Base-by-base conservation (phyloP, 2,797 vertebrate genomes). In the Rhinichthys osculus region DNA sequence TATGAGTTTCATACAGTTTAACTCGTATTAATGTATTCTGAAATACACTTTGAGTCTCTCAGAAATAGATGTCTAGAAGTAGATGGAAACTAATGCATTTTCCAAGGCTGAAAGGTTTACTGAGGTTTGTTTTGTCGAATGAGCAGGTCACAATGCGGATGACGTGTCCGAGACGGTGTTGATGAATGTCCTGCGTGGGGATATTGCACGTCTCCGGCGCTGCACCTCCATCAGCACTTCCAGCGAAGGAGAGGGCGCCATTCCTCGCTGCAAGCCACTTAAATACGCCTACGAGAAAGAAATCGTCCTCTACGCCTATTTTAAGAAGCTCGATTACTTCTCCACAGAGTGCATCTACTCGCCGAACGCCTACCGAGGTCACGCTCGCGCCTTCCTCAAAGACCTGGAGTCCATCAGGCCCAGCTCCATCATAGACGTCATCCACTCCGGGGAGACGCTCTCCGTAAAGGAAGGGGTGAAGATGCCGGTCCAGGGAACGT, bases 251-350 rank as follows among this genome's bases (percentile, higher is more conserved):
- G 95, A 96, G 0, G 96, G 95, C 0, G 94, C 96, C 0, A 95
- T 98, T 23, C 96, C 97, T 0, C 96, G 97, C 17, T 97, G 97
- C 93, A 97, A 97, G 85, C 97, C 97, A 0, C 93, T 98, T 79
- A 96, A 97, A 87, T 96, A 98, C 2, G 95, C 97, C 2, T 98
- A 97, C 2, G 97, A 98, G 92, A 98, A 98, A 89, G 97, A 98
- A 94, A 98, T 98, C 1, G 97, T 98, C 54, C 93, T 98, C 38
- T 98, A 98, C 0, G 97, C 97, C 10, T 97, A 98, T 90, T 98
- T 98, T 87, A 96, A 97, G 47, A 96, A 95, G 88, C 89, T 98
- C 7, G 95, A 97, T 93, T 98, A 98, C 93, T 97, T 98, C 89
- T 97, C 96, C 30, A 97, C 97, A 0, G 97, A 98, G 89, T 97